Conservation (phyloP, 2,888 invertebrate genomes). For the Rotaria sp. region DNA sequence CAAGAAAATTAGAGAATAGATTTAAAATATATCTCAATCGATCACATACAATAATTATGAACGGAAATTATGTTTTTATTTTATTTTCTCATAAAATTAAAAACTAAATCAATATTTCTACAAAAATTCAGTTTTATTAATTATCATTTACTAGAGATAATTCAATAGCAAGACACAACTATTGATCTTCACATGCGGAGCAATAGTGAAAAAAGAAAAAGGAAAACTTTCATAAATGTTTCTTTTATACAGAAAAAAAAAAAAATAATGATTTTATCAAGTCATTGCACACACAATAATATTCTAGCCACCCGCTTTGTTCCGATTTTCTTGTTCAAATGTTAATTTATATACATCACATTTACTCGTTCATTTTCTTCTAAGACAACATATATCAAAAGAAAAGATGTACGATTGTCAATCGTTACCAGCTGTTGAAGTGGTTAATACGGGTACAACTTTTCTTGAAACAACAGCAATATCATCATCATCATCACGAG, state of each 20-base stretch:
- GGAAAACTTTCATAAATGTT: background rate
- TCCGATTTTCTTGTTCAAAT: slow-evolving; percentile 17
- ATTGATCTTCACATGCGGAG: background rate
- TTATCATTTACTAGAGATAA: background rate
- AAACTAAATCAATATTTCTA: too few species aligned
- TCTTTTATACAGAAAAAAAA: background rate
- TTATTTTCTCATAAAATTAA: too few species aligned
- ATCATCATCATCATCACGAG: background rate
- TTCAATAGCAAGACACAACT: background rate
- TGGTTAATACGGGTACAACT: background rate
- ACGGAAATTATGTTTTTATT: too few species aligned
- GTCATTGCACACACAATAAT: slow-evolving; percentile 10
- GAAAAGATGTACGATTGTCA: background rate
- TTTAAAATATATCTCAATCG: too few species aligned
- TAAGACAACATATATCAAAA: background rate
- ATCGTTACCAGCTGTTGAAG: background rate
- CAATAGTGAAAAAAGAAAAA: background rate
- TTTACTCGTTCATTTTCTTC: background rate
- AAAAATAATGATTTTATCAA: slow-evolving; percentile 18
- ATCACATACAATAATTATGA: too few species aligned
- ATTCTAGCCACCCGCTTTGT: background rate
- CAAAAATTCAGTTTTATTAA: background rate
- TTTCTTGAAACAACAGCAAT: background rate
- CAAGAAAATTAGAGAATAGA: too few species aligned
- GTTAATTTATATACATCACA: background rate